phyloP scores from a whole-genome alignment of 1,140 invertebrate genomes.

The Zaprionus ghesquierei region DNA sequence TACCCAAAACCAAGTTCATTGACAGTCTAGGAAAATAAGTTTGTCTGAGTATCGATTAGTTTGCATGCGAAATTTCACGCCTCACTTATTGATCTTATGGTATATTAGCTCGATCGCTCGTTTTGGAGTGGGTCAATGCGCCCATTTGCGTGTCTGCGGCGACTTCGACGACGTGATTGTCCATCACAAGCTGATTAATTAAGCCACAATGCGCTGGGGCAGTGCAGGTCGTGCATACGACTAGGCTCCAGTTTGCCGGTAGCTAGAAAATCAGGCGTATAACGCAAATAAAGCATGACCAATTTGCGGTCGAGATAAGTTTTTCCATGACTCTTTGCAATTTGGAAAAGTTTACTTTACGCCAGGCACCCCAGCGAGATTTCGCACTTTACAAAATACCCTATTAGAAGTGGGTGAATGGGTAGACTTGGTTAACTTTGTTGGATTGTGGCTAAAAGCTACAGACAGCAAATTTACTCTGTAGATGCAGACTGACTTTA shows the following conservation, averaged over 20 bases:
- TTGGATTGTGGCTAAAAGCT: no score
- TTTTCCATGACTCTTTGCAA: not conserved
- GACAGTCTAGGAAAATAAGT: not conserved
- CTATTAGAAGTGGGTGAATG: not conserved
- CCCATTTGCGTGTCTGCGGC: conserved; percentile 24
- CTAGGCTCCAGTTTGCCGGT: not conserved
- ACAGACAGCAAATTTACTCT: not conserved
- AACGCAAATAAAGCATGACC: conserved; percentile 13
- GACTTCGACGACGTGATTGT: not conserved
- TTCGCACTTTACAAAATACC: not conserved
- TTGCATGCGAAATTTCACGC: conserved; percentile 21
- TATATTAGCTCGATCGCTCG: not conserved
- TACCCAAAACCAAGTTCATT: conserved; percentile 1
- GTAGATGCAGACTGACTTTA: no score
- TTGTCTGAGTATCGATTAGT: conserved; percentile 24
- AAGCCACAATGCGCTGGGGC: not conserved
- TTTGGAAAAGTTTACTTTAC: conserved; percentile 7
- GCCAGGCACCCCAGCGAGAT: conserved; percentile 9
- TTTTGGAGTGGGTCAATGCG: conserved; percentile 15
- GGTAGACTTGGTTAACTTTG: not conserved
- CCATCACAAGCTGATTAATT: conserved; percentile 20
- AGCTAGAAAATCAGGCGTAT: not conserved
- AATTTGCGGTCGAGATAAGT: not conserved
- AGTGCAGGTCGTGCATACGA: not conserved
- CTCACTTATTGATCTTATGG: conserved; percentile 30